Evolutionary conservation across 2,888 invertebrate species (phyloP), one percentile per base, ranked within the genome.

Genomic region (Tanytarsus gracilentus): DNA sequence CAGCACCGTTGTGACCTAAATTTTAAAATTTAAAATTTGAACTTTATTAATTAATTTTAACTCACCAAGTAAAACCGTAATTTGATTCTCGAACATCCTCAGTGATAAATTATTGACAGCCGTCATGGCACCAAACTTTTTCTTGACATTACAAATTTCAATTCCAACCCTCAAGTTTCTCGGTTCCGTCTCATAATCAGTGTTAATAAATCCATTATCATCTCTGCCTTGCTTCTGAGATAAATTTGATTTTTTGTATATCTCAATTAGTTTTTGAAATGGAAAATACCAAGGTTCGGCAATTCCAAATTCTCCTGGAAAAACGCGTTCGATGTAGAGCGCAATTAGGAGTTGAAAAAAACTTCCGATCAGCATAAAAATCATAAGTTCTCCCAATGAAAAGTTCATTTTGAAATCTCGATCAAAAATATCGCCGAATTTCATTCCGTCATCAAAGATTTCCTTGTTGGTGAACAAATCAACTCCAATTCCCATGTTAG

Each of bases 11-110:
- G 18, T 44, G 44, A 18, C 44, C 44, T 7, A n/a, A n/a, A n/a
- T n/a, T n/a, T n/a, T n/a, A n/a, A n/a, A n/a, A n/a, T n/a, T n/a
- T n/a, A n/a, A n/a, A n/a, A n/a, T n/a, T n/a, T n/a, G n/a, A n/a
- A n/a, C n/a, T n/a, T n/a, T n/a, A n/a, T n/a, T n/a, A n/a, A n/a
- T n/a, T n/a, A n/a, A n/a, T n/a, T n/a, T n/a, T n/a, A n/a, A n/a
- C n/a, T 88, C 87, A 0, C 52, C 77, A 44, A 90, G 73, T n/a
- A 88, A 69, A 2, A 88, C 90, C 0, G 93, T 93, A 63, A 94
- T 92, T 75, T 95, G 92, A 63, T 86, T 85, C 68, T 88, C 84
- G 69, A 87, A 94, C 80, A 95, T 86, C 66, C 88, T 88, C 63
- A 92, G 67, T 11, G 79, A 80, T 55, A 92, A 72, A 62, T 83